These are phyloP conservation scores for Lampris megalopsis DNA, from an alignment of 2,113 vertebrate genomes.

Conservation along the genomic window DNA sequence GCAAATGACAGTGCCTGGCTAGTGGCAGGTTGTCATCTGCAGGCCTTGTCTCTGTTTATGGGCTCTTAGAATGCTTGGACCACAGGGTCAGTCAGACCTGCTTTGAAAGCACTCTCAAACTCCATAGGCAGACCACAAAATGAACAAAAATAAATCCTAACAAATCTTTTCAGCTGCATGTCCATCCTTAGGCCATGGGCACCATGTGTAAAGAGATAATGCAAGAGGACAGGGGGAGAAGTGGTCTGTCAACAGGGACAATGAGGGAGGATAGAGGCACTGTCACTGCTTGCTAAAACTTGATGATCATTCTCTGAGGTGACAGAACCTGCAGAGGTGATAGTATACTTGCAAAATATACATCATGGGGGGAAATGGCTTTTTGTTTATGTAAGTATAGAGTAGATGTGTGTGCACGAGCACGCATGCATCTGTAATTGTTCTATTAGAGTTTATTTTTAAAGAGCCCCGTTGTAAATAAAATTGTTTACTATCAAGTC, in stretches of 20 bases:
- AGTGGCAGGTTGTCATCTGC: conserved; percentile 73
- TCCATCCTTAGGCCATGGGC: conserved; percentile 55
- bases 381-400: conserved; percentile 8
- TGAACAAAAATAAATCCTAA: conserved; percentile 81
- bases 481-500: not conserved
- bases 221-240: conserved; percentile 73
- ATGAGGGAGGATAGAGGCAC: conserved; percentile 46
- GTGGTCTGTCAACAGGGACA: conserved; percentile 67
- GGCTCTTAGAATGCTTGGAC: conserved; percentile 74
- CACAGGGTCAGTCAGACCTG: conserved; percentile 55
- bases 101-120: conserved; percentile 49
- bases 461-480: too few relatives aligned
- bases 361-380: not conserved
- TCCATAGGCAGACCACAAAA: conserved; percentile 66
- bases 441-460: not conserved
- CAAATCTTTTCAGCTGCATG: conserved; percentile 76
- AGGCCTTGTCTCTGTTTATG: conserved; percentile 76
- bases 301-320: conserved; percentile 61
- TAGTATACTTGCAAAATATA: conserved; percentile 30
- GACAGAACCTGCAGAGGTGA: conserved; percentile 72
- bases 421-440: not conserved
- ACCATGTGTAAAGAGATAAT: conserved; percentile 69
- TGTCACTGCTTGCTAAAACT: conserved; percentile 66
- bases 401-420: conserved; percentile 20
- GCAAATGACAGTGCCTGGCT: conserved; percentile 63